A percentile compares a stretch with the other conserved stretches of the same genome.
Conservation (phyloP, 2,888 invertebrate genomes). For the Meiosimyza platycephala region DNA sequence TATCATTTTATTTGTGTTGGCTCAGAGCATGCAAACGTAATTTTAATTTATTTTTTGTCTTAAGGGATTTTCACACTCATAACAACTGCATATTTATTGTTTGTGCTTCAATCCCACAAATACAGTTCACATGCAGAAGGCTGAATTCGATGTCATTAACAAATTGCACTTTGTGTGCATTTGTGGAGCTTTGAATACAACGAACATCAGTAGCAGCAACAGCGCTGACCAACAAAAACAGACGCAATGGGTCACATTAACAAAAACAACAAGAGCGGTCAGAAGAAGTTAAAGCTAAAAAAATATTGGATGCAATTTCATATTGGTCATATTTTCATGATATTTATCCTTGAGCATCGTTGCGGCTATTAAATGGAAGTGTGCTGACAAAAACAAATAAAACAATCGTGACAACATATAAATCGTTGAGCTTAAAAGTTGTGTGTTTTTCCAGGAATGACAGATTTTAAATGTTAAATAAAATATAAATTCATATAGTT, state of each 20-base stretch:
- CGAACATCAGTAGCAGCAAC: not conserved
- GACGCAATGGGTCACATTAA: not conserved
- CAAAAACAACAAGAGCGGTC: not conserved
- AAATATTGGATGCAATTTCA: not conserved
- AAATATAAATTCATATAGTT: no score
- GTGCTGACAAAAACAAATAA: no score
- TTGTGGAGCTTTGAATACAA: no score
- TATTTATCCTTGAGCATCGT: constrained; percentile 1
- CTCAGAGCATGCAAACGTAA: not conserved
- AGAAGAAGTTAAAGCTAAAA: not conserved
- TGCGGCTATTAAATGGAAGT: not conserved
- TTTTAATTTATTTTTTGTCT: not conserved
- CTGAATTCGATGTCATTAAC: constrained; percentile 2
- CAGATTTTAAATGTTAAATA: no score
- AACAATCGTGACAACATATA: no score
- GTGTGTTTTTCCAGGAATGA: no score
- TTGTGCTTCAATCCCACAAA: not conserved
- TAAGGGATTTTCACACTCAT: not conserved
- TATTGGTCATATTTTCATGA: not conserved
- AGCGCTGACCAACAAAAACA: not conserved
- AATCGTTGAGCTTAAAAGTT: no score
- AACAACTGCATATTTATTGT: not conserved
- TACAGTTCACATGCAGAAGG: not conserved
- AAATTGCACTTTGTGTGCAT: not conserved
- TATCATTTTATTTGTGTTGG: not conserved